phyloP scores from a whole-genome alignment of 2,797 vertebrate genomes.

The Anguilla anguilla region DNA sequence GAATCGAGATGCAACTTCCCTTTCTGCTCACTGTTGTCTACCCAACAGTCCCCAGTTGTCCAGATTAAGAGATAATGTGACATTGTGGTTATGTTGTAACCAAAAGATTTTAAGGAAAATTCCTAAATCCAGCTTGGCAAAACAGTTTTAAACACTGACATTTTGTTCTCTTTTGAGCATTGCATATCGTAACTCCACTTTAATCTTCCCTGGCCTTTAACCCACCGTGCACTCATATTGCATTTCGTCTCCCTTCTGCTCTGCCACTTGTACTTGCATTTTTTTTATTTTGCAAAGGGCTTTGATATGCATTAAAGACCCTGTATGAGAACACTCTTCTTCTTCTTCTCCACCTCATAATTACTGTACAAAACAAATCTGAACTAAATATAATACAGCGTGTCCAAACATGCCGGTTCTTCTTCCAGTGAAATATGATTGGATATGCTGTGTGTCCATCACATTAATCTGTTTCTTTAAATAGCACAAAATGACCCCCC shows the following conservation, averaged over 20 bases:
- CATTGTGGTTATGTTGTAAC: background rate
- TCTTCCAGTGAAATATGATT: background rate
- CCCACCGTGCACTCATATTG: background rate
- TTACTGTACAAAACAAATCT: background rate
- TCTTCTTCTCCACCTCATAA: background rate
- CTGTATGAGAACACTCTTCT: background rate
- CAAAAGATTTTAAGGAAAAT: background rate
- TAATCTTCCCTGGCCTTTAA: background rate
- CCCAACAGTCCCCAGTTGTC: background rate
- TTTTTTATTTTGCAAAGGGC: background rate
- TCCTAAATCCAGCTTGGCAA: background rate
- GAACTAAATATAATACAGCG: background rate
- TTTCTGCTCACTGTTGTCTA: background rate
- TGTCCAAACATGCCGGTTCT: background rate
- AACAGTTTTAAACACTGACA: background rate
- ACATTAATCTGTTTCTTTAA: conserved; percentile 52
- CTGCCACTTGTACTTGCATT: background rate
- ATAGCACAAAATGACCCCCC: conserved; percentile 43
- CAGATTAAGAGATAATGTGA: background rate
- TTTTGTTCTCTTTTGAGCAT: background rate
- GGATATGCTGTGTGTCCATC: conserved; percentile 37
- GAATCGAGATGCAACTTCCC: background rate
- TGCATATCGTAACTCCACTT: background rate
- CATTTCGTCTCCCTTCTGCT: background rate
- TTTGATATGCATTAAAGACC: background rate